A percentile compares a stretch with the other conserved stretches of the same genome.
phyloP scores from a whole-genome alignment of 2,113 vertebrate species.

The Sinocyclocheilus anophthalmus region DNA sequence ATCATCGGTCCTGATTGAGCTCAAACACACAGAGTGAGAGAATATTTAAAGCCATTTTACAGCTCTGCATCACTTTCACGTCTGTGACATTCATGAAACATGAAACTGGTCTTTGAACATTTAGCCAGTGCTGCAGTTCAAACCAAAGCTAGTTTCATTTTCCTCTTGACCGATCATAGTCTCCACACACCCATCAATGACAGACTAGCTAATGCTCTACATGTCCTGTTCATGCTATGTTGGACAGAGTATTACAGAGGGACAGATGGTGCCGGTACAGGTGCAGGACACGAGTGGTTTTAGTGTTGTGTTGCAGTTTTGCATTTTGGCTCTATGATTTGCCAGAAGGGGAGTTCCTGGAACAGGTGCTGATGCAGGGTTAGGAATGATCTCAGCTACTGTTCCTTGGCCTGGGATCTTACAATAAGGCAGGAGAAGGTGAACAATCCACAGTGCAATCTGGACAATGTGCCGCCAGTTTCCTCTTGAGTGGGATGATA shows the following conservation, averaged over 20 bases:
- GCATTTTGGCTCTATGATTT: conserved; percentile 31
- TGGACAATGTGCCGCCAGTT: background rate
- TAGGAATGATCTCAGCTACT: conserved; percentile 1
- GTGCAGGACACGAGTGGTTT: conserved; percentile 18
- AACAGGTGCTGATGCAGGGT: conserved; percentile 21
- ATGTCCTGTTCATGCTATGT: conserved; percentile 20
- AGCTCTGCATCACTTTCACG: background rate
- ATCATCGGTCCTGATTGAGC: background rate
- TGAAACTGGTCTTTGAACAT: background rate
- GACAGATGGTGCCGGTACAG: conserved; percentile 36
- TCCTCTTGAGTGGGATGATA: conserved; percentile 11
- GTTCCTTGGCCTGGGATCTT: background rate
- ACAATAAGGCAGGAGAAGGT: background rate
- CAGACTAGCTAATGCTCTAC: background rate
- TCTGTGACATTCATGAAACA: background rate
- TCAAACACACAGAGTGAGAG: conserved; percentile 10
- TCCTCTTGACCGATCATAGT: conserved; percentile 12
- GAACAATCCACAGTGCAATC: conserved; percentile 13
- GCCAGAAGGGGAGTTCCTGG: conserved; percentile 18
- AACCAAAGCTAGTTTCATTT: background rate
- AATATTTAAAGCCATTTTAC: background rate
- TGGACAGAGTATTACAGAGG: conserved; percentile 1
- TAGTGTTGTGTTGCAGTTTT: conserved; percentile 22
- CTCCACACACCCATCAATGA: conserved; percentile 5
- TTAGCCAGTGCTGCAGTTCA: background rate